These are phyloP conservation scores for Argyrosomus japonicus DNA, from an alignment of 2,113 vertebrate genomes.

Conservation along the genomic window DNA sequence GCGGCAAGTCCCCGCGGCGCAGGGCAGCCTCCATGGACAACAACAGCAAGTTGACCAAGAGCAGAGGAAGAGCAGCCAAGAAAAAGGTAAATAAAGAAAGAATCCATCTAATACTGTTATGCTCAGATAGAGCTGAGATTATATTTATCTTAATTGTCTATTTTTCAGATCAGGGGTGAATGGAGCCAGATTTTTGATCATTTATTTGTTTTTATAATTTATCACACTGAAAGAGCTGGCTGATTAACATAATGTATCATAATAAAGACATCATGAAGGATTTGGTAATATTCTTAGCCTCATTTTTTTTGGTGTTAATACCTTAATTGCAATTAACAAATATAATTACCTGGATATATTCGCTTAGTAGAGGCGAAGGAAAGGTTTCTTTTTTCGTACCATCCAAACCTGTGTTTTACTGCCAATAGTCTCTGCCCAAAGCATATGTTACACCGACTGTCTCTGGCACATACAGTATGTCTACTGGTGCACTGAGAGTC, in stretches of 20 bases:
- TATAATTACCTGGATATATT: neutral
- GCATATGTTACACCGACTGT: slow-evolving; percentile 6
- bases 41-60: slow-evolving; percentile 98
- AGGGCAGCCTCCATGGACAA: slow-evolving; percentile 98
- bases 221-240: neutral
- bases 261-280: neutral
- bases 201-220: too few species aligned
- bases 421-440: neutral
- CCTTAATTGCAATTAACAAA: neutral
- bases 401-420: neutral
- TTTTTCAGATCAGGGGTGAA: too few species aligned
- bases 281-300: neutral
- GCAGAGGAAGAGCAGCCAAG: slow-evolving; percentile 96
- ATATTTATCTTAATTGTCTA: neutral
- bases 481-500: slow-evolving; percentile 15
- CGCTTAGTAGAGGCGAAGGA: neutral
- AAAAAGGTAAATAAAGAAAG: slow-evolving; percentile 87
- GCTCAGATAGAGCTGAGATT: neutral
- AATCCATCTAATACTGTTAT: neutral
- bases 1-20: slow-evolving; percentile 95
- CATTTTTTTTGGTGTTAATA: neutral
- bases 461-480: slow-evolving; percentile 10
- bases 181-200: too few species aligned
- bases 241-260: neutral
- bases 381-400: neutral